These are phyloP conservation scores for Drosophila baimaii DNA, from an alignment of 1,140 invertebrate species.

Conservation along the genomic window DNA sequence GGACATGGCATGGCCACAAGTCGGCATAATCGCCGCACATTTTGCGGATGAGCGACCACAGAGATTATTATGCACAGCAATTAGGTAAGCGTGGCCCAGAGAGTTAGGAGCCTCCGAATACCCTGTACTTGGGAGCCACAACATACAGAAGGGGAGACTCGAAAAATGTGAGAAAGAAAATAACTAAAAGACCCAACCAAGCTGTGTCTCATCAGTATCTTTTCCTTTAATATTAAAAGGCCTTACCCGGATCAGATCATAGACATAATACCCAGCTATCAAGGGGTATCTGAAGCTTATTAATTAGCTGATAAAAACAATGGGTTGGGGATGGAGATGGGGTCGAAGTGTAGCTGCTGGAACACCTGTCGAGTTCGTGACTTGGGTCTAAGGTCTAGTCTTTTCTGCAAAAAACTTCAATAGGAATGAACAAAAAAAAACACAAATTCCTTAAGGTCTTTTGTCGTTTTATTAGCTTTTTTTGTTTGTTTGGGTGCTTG, in stretches of 20 bases:
- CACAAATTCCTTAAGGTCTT: neutral
- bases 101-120: neutral
- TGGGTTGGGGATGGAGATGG: neutral
- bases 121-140: too few relatives aligned
- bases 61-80: slow-evolving; percentile 19
- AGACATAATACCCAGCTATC: too few relatives aligned
- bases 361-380: slow-evolving; percentile 28
- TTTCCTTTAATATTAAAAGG: too few relatives aligned
- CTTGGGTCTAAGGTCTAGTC: neutral
- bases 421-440: too few relatives aligned
- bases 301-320: slow-evolving; percentile 55
- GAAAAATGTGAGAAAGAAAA: too few relatives aligned
- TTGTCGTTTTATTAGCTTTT: neutral
- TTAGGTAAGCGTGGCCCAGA: neutral
- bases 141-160: too few relatives aligned
- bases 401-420: neutral
- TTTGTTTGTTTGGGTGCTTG: neutral
- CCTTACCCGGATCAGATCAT: too few relatives aligned
- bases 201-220: too few relatives aligned
- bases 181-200: too few relatives aligned
- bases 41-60: slow-evolving; percentile 29
- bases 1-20: slow-evolving; percentile 6
- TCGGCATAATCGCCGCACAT: slow-evolving; percentile 21
- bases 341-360: neutral
- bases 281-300: slow-evolving; percentile 29